Evolutionary conservation across 2,797 vertebrate species (phyloP).

Genomic region (Acanthurus lineatus): DNA sequence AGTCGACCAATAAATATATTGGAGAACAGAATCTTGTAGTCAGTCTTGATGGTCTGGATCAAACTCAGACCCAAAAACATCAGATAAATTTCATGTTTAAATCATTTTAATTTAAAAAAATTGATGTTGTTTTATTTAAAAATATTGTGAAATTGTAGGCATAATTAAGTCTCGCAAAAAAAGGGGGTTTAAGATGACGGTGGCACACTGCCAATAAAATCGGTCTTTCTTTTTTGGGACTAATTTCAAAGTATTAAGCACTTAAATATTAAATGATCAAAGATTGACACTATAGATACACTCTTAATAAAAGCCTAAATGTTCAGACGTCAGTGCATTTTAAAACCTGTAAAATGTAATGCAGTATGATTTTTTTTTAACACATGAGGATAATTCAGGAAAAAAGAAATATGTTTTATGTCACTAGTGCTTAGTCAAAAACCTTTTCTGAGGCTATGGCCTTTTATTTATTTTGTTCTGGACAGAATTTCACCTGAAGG

Average conservation of each 20-base stretch:
- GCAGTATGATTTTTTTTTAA: constrained; percentile 26
- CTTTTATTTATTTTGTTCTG: constrained; percentile 45
- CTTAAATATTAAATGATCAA: neutral
- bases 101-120: too few relatives aligned
- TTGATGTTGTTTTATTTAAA: too few relatives aligned
- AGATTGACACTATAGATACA: too few relatives aligned
- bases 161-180: neutral
- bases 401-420: constrained; percentile 45
- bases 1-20: too few relatives aligned
- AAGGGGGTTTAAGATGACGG: neutral
- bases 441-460: too few relatives aligned
- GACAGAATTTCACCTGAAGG: constrained; percentile 44
- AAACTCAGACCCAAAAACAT: too few relatives aligned
- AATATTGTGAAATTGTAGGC: neutral
- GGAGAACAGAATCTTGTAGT: too few relatives aligned
- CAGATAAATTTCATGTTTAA: too few relatives aligned
- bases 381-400: constrained; percentile 35
- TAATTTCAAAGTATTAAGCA: neutral
- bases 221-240: neutral
- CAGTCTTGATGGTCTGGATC: too few relatives aligned
- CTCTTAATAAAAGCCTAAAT: neutral
- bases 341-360: constrained; percentile 20
- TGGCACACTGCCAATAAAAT: neutral
- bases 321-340: constrained; percentile 25
- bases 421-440: constrained; percentile 31